Evolutionary conservation across 2,888 invertebrate genomes (phyloP).

Genomic region (Cephalotes varians): DNA sequence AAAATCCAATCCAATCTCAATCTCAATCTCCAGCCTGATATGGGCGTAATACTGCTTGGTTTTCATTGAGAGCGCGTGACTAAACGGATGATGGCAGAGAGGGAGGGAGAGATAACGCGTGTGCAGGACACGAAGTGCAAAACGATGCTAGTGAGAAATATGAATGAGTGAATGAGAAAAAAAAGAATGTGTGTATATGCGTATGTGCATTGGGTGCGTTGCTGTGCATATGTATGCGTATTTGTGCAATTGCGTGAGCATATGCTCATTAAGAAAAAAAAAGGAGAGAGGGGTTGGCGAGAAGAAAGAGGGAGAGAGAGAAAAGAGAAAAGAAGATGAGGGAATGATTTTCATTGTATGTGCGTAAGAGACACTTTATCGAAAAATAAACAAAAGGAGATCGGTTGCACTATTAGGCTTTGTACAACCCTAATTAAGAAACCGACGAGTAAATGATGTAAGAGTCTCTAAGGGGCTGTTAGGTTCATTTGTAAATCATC

Average conservation of each 20-base stretch:
- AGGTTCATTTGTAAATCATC: slow-evolving; percentile 88
- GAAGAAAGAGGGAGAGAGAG: slow-evolving; percentile 9
- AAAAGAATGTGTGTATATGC: slow-evolving; percentile 36
- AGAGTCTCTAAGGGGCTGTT: slow-evolving; percentile 82
- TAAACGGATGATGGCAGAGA: slow-evolving; percentile 68
- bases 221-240: slow-evolving; percentile 38
- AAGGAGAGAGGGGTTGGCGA: slow-evolving; percentile 10
- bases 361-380: slow-evolving; percentile 64
- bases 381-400: slow-evolving; percentile 54
- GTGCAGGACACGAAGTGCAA: slow-evolving; percentile 58
- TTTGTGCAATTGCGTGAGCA: slow-evolving; percentile 43
- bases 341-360: slow-evolving; percentile 20
- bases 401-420: slow-evolving; percentile 59
- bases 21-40: too few species aligned
- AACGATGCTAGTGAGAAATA: slow-evolving; percentile 60
- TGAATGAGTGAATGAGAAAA: slow-evolving; percentile 48
- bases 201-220: slow-evolving; percentile 54
- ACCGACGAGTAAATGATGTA: slow-evolving; percentile 74
- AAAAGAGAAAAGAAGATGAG: not conserved
- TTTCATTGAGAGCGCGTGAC: slow-evolving; percentile 77
- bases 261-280: slow-evolving; percentile 20
- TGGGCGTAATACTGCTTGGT: slow-evolving; percentile 74
- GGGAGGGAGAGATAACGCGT: slow-evolving; percentile 54
- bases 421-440: slow-evolving; percentile 61
- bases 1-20: too few species aligned